These are phyloP conservation scores for Isichthys henryi DNA, from an alignment of 2,113 vertebrate species.

Conservation along the genomic window DNA sequence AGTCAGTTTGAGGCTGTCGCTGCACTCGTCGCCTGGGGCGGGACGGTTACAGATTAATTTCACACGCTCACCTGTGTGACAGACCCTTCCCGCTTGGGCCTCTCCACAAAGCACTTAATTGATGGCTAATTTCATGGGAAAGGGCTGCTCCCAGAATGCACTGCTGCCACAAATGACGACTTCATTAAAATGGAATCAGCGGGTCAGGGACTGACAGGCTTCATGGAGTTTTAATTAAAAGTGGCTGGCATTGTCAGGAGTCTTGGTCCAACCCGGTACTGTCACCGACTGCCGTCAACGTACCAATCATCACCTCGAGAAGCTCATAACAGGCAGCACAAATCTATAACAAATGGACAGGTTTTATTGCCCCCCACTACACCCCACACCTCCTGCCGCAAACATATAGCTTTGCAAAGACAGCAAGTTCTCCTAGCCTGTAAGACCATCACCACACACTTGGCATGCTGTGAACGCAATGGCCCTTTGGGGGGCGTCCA, in stretches of 20 bases:
- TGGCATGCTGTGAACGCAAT: background rate
- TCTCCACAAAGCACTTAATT: slow-evolving; percentile 18
- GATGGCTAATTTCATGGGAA: slow-evolving; percentile 28
- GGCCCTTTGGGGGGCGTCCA: background rate
- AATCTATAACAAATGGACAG: background rate
- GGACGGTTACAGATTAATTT: slow-evolving; percentile 5
- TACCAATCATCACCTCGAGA: background rate
- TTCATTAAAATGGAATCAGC: slow-evolving; percentile 18
- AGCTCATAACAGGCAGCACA: background rate
- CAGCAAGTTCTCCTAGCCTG: background rate
- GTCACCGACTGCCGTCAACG: background rate
- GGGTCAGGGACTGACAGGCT: slow-evolving; percentile 19
- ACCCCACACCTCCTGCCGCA: background rate
- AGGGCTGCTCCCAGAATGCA: background rate
- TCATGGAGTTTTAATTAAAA: slow-evolving; percentile 21
- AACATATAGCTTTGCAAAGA: background rate
- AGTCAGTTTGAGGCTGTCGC: background rate
- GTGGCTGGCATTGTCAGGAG: background rate
- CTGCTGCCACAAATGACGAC: slow-evolving; percentile 11
- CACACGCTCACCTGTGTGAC: slow-evolving; percentile 1
- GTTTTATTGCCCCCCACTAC: background rate
- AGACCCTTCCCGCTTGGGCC: background rate
- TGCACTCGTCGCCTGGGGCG: background rate
- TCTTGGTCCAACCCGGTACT: background rate
- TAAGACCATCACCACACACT: background rate